These are phyloP conservation scores for Cryptoblepharus egeriae DNA, from an alignment of 2,797 vertebrate genomes.

Conservation along the genomic window DNA sequence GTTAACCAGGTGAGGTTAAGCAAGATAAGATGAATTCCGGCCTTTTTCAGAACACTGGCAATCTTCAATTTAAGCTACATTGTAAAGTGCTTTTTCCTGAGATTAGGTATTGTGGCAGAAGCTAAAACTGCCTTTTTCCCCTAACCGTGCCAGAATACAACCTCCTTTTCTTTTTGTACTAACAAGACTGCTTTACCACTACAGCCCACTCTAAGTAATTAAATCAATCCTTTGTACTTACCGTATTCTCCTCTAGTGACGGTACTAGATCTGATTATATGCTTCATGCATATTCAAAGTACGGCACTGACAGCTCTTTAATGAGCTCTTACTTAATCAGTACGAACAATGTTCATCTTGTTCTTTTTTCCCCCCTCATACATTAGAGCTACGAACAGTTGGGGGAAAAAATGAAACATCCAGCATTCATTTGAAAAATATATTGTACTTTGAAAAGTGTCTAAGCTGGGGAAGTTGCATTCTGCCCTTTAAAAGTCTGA, in stretches of 20 bases:
- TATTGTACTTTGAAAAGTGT: slow-evolving; percentile 90
- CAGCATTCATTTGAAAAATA: slow-evolving; percentile 89
- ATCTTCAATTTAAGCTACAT: slow-evolving; percentile 84
- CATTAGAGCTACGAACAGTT: slow-evolving; percentile 86
- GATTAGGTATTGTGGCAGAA: slow-evolving; percentile 85
- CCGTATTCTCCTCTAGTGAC: slow-evolving; percentile 88
- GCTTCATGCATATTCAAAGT: slow-evolving; percentile 98
- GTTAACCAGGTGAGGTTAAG: slow-evolving; percentile 85
- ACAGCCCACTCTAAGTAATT: slow-evolving; percentile 96
- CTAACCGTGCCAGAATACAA: slow-evolving; percentile 85
- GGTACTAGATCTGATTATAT: slow-evolving; percentile 92
- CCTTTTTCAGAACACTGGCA: slow-evolving; percentile 81
- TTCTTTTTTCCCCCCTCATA: slow-evolving; percentile 88
- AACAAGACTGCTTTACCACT: slow-evolving; percentile 91
- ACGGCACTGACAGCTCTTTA: slow-evolving; percentile 93
- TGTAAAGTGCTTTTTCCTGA: slow-evolving; percentile 83
- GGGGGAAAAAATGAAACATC: slow-evolving; percentile 85
- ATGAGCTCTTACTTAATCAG: slow-evolving; percentile 98
- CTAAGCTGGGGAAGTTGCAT: slow-evolving; percentile 90
- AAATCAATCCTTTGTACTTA: slow-evolving; percentile 97
- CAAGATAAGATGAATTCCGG: slow-evolving; percentile 80
- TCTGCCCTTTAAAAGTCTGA: slow-evolving; percentile 92
- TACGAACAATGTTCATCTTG: slow-evolving; percentile 97
- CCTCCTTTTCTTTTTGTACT: slow-evolving; percentile 87
- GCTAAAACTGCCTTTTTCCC: slow-evolving; percentile 84